Evolutionary conservation across 2,797 vertebrate species (phyloP).

Genomic region (Danionella dracula): DNA sequence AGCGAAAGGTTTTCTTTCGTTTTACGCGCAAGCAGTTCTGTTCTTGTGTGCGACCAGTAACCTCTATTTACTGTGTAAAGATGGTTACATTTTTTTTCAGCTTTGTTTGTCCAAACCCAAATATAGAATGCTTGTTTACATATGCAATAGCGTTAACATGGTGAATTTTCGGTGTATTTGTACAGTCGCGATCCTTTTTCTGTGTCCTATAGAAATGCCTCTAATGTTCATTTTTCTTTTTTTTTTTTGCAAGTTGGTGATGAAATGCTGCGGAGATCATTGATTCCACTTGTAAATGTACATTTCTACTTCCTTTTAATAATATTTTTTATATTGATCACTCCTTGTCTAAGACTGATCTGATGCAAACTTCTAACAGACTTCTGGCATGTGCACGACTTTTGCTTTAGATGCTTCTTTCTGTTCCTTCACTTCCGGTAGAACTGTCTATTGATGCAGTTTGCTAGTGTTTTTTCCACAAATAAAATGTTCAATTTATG

Average conservation of each 20-base stretch:
- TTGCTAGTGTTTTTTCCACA: conserved; percentile 99
- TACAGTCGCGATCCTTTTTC: conserved; percentile 82
- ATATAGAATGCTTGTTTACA: conserved; percentile 97
- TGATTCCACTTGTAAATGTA: conserved; percentile 91
- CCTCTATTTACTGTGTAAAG: conserved; percentile 99
- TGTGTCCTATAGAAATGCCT: conserved; percentile 93
- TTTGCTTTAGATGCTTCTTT: conserved; percentile 94
- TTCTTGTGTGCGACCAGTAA: conserved; percentile 99
- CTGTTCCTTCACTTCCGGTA: conserved; percentile 96
- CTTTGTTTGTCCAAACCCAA: conserved; percentile 94
- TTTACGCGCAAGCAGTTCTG: conserved; percentile 98
- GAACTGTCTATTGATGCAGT: conserved; percentile 99
- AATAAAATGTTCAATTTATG: conserved; percentile 99
- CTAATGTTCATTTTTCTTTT: conserved; percentile 81
- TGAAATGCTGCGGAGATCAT: conserved; percentile 94
- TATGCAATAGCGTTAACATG: conserved; percentile 90
- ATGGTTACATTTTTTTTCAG: conserved; percentile 92
- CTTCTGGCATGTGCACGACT: conserved; percentile 99
- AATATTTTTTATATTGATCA: conserved; percentile 76
- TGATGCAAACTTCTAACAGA: conserved; percentile 97
- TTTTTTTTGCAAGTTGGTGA: conserved; percentile 80
- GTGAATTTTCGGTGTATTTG: conserved; percentile 87
- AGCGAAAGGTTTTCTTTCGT: conserved; percentile 80
- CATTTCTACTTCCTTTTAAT: conserved; percentile 62
- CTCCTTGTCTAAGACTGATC: conserved; percentile 94